A percentile compares a stretch with the other conserved stretches of the same genome.
Conservation (phyloP, 2,113 vertebrate species). For the Tetraodon nigroviridis region DNA sequence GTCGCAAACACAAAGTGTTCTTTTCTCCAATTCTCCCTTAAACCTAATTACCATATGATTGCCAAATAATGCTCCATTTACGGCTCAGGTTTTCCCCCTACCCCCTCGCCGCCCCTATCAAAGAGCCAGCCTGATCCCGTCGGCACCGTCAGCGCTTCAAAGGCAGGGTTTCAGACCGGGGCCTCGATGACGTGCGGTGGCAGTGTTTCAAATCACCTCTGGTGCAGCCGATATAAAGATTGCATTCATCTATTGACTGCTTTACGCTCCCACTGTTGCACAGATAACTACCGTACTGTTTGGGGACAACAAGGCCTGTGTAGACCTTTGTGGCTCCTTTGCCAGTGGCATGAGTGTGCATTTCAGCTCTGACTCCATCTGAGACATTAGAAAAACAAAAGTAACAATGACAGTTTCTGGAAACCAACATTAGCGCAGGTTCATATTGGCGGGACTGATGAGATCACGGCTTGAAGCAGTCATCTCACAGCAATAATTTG, state of each 20-base stretch:
- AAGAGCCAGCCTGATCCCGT: constrained; percentile 66
- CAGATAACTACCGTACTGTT: constrained; percentile 70
- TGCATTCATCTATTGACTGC: constrained; percentile 70
- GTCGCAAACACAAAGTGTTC: background rate
- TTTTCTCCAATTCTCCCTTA: constrained; percentile 23
- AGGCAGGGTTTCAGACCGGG: constrained; percentile 48
- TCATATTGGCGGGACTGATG: constrained; percentile 33
- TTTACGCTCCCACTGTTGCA: constrained; percentile 66
- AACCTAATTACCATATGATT: constrained; percentile 8
- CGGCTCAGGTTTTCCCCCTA: constrained; percentile 30
- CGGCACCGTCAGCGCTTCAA: constrained; percentile 60
- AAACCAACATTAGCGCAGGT: constrained; percentile 39
- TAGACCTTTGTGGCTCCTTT: constrained; percentile 63
- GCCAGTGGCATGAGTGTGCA: constrained; percentile 66
- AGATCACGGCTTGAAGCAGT: background rate
- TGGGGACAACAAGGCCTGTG: constrained; percentile 65
- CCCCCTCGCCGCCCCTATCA: constrained; percentile 45
- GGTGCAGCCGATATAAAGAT: constrained; percentile 71
- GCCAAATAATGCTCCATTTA: constrained; percentile 55
- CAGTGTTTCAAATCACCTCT: constrained; percentile 71
- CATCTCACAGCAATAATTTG: too few relatives aligned
- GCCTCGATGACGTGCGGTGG: constrained; percentile 63
- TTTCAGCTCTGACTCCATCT: constrained; percentile 61
- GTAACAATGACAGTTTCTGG: constrained; percentile 22
- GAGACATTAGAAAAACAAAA: constrained; percentile 37